A percentile compares a stretch with the other conserved stretches of the same genome.
Conservation (phyloP, 1,140 invertebrate species). For the Pogonus chalceus region DNA sequence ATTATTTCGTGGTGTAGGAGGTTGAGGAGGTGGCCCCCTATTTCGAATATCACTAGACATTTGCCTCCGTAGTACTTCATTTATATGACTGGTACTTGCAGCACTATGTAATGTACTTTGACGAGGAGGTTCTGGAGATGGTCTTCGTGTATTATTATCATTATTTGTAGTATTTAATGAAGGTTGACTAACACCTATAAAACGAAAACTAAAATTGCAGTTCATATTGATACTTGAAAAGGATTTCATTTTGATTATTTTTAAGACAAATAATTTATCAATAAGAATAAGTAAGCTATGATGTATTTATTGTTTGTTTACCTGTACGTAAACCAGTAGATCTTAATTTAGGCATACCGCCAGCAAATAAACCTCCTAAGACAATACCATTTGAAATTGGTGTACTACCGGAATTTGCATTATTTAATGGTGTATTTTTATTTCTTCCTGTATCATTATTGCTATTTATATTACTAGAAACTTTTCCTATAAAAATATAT, state of each 20-base stretch:
- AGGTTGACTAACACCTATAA: slow-evolving; percentile 13
- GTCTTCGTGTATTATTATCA: slow-evolving; percentile 25
- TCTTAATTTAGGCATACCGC: slow-evolving; percentile 78
- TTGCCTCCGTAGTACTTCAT: slow-evolving; percentile 32
- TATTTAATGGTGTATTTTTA: slow-evolving; percentile 34
- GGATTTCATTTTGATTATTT: neutral
- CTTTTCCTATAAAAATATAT: slow-evolving; percentile 23
- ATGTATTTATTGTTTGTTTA: slow-evolving; percentile 16
- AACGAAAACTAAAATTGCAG: neutral
- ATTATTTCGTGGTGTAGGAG: slow-evolving; percentile 18
- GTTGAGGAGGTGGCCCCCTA: slow-evolving; percentile 35
- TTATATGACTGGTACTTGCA: slow-evolving; percentile 14
- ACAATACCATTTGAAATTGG: slow-evolving; percentile 38
- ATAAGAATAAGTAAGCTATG: slow-evolving; percentile 8
- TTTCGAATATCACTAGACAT: slow-evolving; percentile 34
- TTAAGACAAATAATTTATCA: neutral
- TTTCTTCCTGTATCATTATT: slow-evolving; percentile 9
- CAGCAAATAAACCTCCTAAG: slow-evolving; percentile 71
- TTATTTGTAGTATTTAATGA: slow-evolving; percentile 16
- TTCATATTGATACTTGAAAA: neutral
- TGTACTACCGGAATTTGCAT: slow-evolving; percentile 29
- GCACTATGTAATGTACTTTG: neutral
- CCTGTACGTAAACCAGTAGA: slow-evolving; percentile 45
- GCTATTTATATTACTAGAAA: slow-evolving; percentile 15
- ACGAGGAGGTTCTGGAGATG: neutral